Base-by-base conservation (phyloP, 2,797 vertebrate genomes). In the Melanogrammus aeglefinus region DNA sequence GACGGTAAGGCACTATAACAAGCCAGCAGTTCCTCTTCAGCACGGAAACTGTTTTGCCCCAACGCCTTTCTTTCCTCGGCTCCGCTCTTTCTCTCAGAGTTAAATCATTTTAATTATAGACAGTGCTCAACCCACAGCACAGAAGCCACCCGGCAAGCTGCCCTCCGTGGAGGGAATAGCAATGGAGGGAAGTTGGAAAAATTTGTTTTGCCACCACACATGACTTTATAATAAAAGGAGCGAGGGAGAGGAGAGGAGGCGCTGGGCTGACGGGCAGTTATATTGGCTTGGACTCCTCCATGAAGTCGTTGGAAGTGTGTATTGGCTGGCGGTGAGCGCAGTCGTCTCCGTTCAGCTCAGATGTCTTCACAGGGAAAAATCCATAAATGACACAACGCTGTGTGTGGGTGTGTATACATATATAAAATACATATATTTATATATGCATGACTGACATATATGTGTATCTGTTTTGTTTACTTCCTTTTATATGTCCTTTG, bases 81-180 rank as follows among this genome's bases (percentile, higher is more conserved):
- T 81, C 84, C 80, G 80, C 6, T 57, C 51, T 84, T 75, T 77
- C 81, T 85, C 81, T 89, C 93, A 90, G 92, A 91, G 84, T 92
- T 93, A 89, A 94, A 94, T 93, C 80, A 93, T 94, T 94, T 91
- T 89, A 94, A 93, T 94, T 93, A 92, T 84, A 81, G 75, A 76
- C 84, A 36, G 77, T 81, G 79, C 82, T 87, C 44, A 31, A 78
- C 78, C 27, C 29, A 78, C 72, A 84, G 89, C 88, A 39, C 38
- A 39, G 38, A 39, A 39, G 38, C 9, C 38, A 39, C 8, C 38
- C 38, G 9, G 38, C 38, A 39, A 39, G 38, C 38, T 39, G 38
- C 38, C 38, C 51, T 18, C 51, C 87, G 86, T 77, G 63, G 57
- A 79, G 69, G 80, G 81, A 80, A 75, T 29, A 12, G 51, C 72